A percentile compares a stretch with the other conserved stretches of the same genome.
Conservation (phyloP, 1,140 invertebrate species). For the Kradibia gibbosae region DNA sequence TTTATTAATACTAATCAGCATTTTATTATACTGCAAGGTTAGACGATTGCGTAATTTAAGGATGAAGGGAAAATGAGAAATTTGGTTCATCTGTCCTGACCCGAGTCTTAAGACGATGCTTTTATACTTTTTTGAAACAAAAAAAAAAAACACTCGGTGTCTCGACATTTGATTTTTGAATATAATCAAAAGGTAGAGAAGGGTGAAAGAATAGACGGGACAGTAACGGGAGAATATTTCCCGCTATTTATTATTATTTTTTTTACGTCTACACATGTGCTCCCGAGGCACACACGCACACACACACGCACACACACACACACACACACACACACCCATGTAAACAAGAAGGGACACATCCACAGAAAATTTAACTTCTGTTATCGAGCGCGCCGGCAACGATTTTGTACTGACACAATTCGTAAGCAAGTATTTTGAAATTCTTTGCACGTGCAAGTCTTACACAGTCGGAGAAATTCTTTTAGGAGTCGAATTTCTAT, state of each 20-base stretch:
- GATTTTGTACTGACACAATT: constrained; percentile 56
- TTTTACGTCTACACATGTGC: constrained; percentile 1
- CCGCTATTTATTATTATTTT: constrained; percentile 24
- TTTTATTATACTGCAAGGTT: constrained; percentile 27
- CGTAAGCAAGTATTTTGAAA: constrained; percentile 62
- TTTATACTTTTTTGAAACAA: constrained; percentile 49
- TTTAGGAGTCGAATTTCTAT: constrained; percentile 38
- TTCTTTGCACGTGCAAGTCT: constrained; percentile 50
- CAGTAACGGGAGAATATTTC: constrained; percentile 16
- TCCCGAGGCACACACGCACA: neutral
- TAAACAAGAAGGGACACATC: neutral
- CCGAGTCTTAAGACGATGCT: constrained; percentile 37
- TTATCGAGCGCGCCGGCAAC: constrained; percentile 12
- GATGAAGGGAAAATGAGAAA: constrained; percentile 12
- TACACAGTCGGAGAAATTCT: constrained; percentile 19
- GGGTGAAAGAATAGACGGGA: neutral
- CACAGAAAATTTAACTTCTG: constrained; percentile 12
- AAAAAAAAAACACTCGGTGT: constrained; percentile 38
- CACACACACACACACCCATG: no score
- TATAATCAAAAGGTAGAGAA: constrained; percentile 40
- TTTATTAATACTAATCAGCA: constrained; percentile 30
- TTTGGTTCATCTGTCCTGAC: constrained; percentile 44
- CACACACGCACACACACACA: neutral
- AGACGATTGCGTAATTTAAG: constrained; percentile 9
- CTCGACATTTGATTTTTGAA: constrained; percentile 24